A percentile compares a stretch with the other conserved stretches of the same genome.
Conservation (phyloP, 2,113 vertebrate genomes). For the Tyto alba region DNA sequence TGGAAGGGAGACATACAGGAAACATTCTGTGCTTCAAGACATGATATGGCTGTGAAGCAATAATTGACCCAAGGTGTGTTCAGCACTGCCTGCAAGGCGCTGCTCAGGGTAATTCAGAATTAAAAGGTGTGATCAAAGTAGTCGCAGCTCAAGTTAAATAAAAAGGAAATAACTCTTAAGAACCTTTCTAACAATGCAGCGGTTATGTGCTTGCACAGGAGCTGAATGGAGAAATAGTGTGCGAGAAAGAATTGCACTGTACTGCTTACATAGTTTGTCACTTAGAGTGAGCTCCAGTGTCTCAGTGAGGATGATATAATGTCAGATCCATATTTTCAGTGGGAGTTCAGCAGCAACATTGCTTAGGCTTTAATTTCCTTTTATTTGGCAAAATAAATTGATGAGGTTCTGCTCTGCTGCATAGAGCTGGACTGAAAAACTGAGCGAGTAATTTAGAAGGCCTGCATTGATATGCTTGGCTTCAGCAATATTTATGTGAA, state of each 20-base stretch:
- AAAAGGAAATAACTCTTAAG: background rate
- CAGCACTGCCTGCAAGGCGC: fast-evolving
- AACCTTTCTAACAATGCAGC: background rate
- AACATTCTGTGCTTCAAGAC: background rate
- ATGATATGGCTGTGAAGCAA: background rate
- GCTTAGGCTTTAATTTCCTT: background rate
- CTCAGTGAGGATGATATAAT: background rate
- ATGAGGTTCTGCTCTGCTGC: background rate
- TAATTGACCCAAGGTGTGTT: background rate
- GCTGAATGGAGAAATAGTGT: background rate
- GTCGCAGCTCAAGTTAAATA: background rate
- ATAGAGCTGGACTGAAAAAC: background rate
- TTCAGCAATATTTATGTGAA: background rate
- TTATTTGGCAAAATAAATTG: background rate
- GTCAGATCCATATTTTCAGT: background rate
- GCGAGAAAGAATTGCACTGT: background rate
- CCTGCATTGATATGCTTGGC: background rate
- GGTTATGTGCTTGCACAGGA: background rate
- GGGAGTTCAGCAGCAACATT: background rate
- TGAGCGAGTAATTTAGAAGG: background rate
- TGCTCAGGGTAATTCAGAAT: background rate
- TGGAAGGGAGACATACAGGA: background rate
- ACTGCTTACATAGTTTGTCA: background rate
- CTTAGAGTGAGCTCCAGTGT: background rate
- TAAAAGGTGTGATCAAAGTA: background rate